A percentile compares a stretch with the other conserved stretches of the same genome.
Evolutionary conservation across 2,797 vertebrate species (phyloP).

Genomic region (Chelon labrosus): DNA sequence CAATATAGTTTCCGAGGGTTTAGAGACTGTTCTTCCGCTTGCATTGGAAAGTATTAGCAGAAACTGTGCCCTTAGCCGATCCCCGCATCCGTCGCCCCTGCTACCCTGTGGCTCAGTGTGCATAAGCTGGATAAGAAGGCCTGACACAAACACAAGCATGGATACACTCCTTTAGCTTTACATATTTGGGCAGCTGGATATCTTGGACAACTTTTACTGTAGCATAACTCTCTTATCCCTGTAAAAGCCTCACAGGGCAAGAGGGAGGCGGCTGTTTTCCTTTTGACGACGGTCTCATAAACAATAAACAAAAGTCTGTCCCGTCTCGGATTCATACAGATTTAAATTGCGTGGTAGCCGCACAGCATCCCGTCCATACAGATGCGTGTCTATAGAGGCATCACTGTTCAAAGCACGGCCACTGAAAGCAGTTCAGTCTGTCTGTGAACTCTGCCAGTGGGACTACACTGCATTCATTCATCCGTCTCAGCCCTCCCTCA

Average conservation of each 20-base stretch:
- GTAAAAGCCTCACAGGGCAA: conserved; percentile 38
- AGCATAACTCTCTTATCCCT: conserved; percentile 38
- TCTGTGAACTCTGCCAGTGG: conserved; percentile 64
- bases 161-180: conserved; percentile 62
- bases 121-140: conserved; percentile 72
- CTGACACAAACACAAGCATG: conserved; percentile 58
- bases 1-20: conserved; percentile 31
- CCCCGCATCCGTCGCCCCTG: conserved; percentile 48
- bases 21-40: conserved; percentile 41
- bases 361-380: conserved; percentile 53
- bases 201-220: conserved; percentile 51
- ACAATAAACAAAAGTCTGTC: conserved; percentile 48
- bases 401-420: conserved; percentile 69
- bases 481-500: conserved; percentile 49
- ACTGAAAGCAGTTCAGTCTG: conserved; percentile 64
- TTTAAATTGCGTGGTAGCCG: conserved; percentile 55
- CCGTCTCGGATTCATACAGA: conserved; percentile 35
- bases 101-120: conserved; percentile 56
- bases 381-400: conserved; percentile 57
- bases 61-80: conserved; percentile 52
- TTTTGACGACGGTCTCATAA: conserved; percentile 32
- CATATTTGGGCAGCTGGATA: conserved; percentile 61
- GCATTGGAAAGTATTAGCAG: conserved; percentile 56
- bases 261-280: conserved; percentile 50
- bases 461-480: conserved; percentile 77